These are phyloP conservation scores for Nyctereutes procyonoides DNA, from an alignment of 2,113 vertebrate species.

Conservation along the genomic window DNA sequence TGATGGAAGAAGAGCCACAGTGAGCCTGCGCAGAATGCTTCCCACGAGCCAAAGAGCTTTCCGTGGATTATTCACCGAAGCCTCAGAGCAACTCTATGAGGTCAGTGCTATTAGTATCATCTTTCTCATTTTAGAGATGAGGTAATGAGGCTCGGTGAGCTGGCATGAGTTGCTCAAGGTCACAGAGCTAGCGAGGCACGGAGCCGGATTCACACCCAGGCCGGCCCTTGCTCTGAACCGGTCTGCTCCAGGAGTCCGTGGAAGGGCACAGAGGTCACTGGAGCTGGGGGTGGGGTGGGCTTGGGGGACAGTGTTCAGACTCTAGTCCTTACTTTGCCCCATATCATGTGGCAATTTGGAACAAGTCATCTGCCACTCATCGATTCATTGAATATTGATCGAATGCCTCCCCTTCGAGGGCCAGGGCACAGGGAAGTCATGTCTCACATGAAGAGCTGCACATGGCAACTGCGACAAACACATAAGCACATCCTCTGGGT, in stretches of 20 bases:
- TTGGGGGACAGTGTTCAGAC: not conserved
- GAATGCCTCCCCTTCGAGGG: not conserved
- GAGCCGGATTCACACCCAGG: slow-evolving; percentile 37
- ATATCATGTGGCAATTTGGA: not conserved
- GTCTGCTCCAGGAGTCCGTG: too few species aligned
- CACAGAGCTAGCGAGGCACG: not conserved
- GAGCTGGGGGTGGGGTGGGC: too few species aligned
- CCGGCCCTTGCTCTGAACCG: not conserved
- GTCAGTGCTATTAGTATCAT: slow-evolving; percentile 60
- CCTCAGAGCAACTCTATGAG: slow-evolving; percentile 61
- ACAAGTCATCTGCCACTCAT: not conserved
- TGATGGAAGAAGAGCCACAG: not conserved
- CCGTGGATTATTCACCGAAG: not conserved
- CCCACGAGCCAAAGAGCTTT: not conserved
- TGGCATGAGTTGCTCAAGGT: slow-evolving; percentile 48
- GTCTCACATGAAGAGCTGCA: not conserved
- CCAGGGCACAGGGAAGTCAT: not conserved
- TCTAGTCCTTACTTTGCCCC: not conserved
- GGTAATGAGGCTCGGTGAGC: slow-evolving; percentile 22
- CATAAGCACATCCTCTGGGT: not conserved
- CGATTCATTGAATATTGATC: not conserved
- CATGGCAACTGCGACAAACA: not conserved
- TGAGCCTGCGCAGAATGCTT: not conserved
- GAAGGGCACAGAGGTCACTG: not conserved
- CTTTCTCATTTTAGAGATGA: slow-evolving; percentile 72